Base-by-base conservation (phyloP, 1,140 invertebrate species). In the Cherax quadricarinatus region DNA sequence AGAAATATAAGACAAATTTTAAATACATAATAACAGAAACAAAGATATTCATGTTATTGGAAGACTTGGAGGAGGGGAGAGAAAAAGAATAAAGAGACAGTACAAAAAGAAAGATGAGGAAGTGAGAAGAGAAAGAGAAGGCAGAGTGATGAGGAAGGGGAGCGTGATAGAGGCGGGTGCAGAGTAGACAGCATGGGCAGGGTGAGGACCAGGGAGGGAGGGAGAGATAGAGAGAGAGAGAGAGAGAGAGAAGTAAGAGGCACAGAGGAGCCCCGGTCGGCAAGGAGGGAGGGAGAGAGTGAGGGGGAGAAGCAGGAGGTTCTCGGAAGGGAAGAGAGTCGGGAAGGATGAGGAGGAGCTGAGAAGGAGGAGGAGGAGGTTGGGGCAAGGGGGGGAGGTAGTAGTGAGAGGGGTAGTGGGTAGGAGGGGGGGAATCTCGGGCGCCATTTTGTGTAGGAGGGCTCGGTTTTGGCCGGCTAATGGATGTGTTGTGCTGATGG, bases 401-500 rank as follows among this genome's bases (percentile, higher is more conserved):
- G 80, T 3, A 21, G 70, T n/a, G 5, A 49, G n/a, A 48, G 62
- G 66, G 49, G 84, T 48, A 60, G 51, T 30, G 60, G 66, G 57
- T 57, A 70, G 88, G 60, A 18, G 62, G 49, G 66, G 81, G 88
- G 81, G 88, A 80, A 82, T 89, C 88, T 89, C 88, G 81, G 88
- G 73, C 88, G 88, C 88, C 88, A 89, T 89, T 89, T 89, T 89
- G 88, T 89, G 88, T 84, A 75, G 88, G 81, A 89, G 81, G 75
- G 88, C 81, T 73, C 88, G 66, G 88, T 82, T 66, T 83, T 89
- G 80, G 80, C 41, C 80, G 66, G 88, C 88, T 89, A 89, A 89
- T 89, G 88, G 88, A 89, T 83, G 88, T 83, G 88, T 89, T 89
- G 88, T 89, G 88, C 80, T 89, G 88, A 89, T 83, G 88, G 88